Evolutionary conservation across 2,888 invertebrate species (phyloP), one percentile per base, ranked within the genome.

Genomic region (Stegophylla sp.): DNA sequence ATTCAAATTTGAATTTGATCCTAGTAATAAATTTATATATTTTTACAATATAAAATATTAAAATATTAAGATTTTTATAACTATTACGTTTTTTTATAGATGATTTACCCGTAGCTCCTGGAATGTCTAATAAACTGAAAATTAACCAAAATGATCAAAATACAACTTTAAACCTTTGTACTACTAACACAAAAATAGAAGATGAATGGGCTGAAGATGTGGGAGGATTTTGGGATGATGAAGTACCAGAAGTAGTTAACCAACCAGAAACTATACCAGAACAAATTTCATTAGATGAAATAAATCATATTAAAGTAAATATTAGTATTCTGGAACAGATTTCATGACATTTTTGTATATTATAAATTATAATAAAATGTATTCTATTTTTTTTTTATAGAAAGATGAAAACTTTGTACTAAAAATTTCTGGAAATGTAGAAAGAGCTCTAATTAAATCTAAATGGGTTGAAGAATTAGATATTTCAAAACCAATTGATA

Each of bases 401-500:
- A 84, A 85, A n/a, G 83, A 83, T 45, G 84, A 85, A 56, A 87
- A 91, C 82, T 92, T 92, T 0, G 88, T 94, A 0, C 86, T 95
- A 28, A 91, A 91, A 83, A 93, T 94, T 74, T 91, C 91, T 1
- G 88, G 89, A 72, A 87, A 89, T 0, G 85, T 86, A 82, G 28
- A 87, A 15, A 83, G 83, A 61, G 83, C 83, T 20, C 86, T 87
- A 0, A 89, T 88, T 13, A 89, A 89, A n/a, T 89, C 91, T 1
- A 92, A 95, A 85, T 97, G 95, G 95, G 97, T 96, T 0, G 92
- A 96, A 85, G 90, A 93, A 87, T 89, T 97, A 51, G 94, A 97
- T 86, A 91, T 94, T 0, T 91, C 91, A 0, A 89, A 91, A 75
- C 94, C 95, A 0, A 92, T 97, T 0, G 89, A 88, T 1, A 92